Percentiles rank a stretch among this genome's conserved stretches.
phyloP scores from a whole-genome alignment of 2,113 vertebrate species.

The Microcebus tavaratra region DNA sequence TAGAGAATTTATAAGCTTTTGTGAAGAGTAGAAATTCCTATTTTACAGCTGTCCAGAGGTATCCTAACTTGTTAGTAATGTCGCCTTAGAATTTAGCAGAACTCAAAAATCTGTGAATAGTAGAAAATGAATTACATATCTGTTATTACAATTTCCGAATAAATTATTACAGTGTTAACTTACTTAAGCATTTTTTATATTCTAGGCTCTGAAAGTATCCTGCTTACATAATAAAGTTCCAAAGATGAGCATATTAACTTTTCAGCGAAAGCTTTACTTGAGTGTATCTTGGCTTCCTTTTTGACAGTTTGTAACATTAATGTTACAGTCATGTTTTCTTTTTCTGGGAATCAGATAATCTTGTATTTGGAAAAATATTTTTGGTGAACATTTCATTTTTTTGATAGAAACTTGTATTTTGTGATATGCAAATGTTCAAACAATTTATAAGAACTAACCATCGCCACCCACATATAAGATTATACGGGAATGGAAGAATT shows the following conservation, averaged over 20 bases:
- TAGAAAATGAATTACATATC: background rate
- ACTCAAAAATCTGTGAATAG: background rate
- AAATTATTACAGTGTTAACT: background rate
- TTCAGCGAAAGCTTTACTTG: conserved; percentile 7
- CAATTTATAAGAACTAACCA: conserved; percentile 53
- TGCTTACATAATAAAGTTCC: conserved; percentile 31
- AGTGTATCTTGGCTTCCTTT: conserved; percentile 52
- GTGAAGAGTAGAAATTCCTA: background rate
- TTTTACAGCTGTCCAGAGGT: background rate
- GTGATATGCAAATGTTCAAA: conserved; percentile 58
- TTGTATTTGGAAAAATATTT: conserved; percentile 51
- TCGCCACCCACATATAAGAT: conserved; percentile 46
- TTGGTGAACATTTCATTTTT: conserved; percentile 53
- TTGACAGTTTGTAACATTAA: conserved; percentile 46
- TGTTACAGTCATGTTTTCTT: conserved; percentile 47
- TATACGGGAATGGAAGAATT: conserved; percentile 35
- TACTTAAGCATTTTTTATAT: background rate
- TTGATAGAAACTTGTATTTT: conserved; percentile 55
- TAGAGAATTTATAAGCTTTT: background rate
- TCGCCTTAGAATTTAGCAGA: background rate
- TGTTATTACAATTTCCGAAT: background rate
- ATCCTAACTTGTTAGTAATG: background rate
- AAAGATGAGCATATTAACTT: conserved; percentile 49
- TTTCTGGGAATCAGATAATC: conserved; percentile 63
- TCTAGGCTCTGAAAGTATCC: conserved; percentile 7